phyloP scores from a whole-genome alignment of 2,888 invertebrate genomes.

The Pristionchus exspectatus region DNA sequence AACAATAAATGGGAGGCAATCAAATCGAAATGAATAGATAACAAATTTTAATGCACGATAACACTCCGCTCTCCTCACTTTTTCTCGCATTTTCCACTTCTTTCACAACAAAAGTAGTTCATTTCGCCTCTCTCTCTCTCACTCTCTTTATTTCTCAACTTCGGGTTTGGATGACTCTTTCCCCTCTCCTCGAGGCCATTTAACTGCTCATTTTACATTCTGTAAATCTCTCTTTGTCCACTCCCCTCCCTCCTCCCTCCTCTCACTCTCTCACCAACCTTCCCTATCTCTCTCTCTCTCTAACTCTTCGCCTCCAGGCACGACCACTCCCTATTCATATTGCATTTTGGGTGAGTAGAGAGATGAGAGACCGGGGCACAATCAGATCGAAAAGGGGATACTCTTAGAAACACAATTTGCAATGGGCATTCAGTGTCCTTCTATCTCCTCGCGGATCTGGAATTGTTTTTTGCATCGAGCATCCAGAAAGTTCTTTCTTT shows the following conservation, averaged over 20 bases:
- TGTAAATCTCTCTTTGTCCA: constrained; percentile 49
- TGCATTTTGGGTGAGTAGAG: constrained; percentile 51
- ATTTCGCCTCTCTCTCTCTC: neutral
- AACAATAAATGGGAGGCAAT: constrained; percentile 30
- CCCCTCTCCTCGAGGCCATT: constrained; percentile 39
- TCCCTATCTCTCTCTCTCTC: neutral
- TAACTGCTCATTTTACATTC: constrained; percentile 48
- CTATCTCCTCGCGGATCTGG: neutral
- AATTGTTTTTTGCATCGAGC: neutral
- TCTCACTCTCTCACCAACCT: neutral
- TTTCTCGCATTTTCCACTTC: constrained; percentile 22
- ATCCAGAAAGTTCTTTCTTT: neutral
- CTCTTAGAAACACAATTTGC: constrained; percentile 23
- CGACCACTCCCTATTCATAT: constrained; percentile 54
- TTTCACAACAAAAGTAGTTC: constrained; percentile 41
- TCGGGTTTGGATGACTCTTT: constrained; percentile 22
- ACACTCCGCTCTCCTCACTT: neutral
- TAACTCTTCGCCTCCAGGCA: constrained; percentile 46
- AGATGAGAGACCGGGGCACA: neutral
- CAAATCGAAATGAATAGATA: constrained; percentile 51
- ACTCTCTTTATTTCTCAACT: neutral
- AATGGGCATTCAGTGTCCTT: neutral
- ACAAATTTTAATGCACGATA: constrained; percentile 49
- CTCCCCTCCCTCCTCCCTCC: neutral
- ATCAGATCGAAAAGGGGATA: neutral